These are phyloP conservation scores for Drosophila gaucha DNA, from an alignment of 2,888 invertebrate species.

Conservation along the genomic window DNA sequence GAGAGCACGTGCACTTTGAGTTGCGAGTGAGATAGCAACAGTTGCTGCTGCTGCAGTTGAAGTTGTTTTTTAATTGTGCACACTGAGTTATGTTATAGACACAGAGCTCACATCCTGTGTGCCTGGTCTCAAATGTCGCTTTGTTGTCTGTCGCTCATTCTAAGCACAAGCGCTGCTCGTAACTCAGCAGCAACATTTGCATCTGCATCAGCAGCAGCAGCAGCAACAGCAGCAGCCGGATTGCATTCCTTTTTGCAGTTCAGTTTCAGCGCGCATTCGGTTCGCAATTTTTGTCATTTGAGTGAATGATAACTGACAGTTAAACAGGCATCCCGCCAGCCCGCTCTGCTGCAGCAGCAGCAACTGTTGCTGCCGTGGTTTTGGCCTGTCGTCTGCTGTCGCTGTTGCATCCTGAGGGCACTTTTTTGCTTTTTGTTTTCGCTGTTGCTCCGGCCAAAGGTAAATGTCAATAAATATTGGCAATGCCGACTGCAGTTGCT, in stretches of 20 bases:
- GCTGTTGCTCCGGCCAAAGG: conserved; percentile 46
- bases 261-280: conserved; percentile 38
- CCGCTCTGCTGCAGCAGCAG: conserved; percentile 23
- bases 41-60: conserved; percentile 8
- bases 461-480: conserved; percentile 81
- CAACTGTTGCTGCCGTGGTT: conserved; percentile 36
- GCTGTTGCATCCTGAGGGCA: conserved; percentile 50
- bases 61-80: conserved; percentile 35
- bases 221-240: conserved; percentile 20
- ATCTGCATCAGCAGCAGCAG: conserved; percentile 43
- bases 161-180: conserved; percentile 49
- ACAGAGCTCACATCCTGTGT: conserved; percentile 55
- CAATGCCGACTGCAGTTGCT: conserved; percentile 51
- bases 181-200: conserved; percentile 61
- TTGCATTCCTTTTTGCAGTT: conserved; percentile 46
- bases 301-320: conserved; percentile 82
- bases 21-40: conserved; percentile 1
- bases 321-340: conserved; percentile 54
- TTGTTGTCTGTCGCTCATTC: conserved; percentile 36
- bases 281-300: conserved; percentile 71
- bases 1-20: not conserved
- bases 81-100: conserved; percentile 58
- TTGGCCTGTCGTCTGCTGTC: conserved; percentile 40
- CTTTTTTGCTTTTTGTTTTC: conserved; percentile 32
- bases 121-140: conserved; percentile 38